Percentiles rank a stretch among this genome's conserved stretches.
Conservation (phyloP, 2,113 vertebrate genomes). For the Coptodon bakossiorum region DNA sequence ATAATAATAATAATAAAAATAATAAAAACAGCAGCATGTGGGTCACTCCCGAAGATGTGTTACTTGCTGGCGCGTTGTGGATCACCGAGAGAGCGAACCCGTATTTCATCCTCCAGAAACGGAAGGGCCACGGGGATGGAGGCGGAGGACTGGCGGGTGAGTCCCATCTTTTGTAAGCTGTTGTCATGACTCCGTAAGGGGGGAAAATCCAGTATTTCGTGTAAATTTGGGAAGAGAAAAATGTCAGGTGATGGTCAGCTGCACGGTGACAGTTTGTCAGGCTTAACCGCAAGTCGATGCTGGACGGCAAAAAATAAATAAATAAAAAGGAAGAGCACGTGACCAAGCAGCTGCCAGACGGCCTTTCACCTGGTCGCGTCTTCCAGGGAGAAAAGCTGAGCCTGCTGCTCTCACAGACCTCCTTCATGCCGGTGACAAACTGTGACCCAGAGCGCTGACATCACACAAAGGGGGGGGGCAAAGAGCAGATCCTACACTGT, state of each 20-base stretch:
- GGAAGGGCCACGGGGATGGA: slow-evolving; percentile 88
- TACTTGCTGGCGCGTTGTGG: slow-evolving; percentile 93
- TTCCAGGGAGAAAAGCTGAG: not conserved
- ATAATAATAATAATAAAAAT: not conserved
- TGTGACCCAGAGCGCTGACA: not conserved
- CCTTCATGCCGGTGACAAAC: not conserved
- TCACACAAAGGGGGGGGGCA: not conserved
- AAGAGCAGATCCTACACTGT: not conserved
- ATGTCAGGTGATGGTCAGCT: not conserved
- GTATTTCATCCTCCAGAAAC: slow-evolving; percentile 93
- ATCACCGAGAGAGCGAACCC: slow-evolving; percentile 94
- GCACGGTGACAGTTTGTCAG: not conserved
- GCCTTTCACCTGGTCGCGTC: slow-evolving; percentile 1
- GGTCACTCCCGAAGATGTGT: slow-evolving; percentile 94
- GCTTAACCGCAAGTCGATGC: not conserved
- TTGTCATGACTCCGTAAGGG: not conserved
- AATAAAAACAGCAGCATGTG: slow-evolving; percentile 76
- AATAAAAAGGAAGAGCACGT: not conserved
- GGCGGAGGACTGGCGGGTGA: slow-evolving; percentile 84
- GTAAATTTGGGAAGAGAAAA: not conserved
- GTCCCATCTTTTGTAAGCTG: not conserved
- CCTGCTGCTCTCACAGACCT: not conserved
- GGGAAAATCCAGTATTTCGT: not conserved
- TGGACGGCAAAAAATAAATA: not conserved
- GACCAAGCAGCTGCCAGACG: slow-evolving; percentile 4